Conservation (phyloP, 2,888 invertebrate species). For the Prenolepis imparis region DNA sequence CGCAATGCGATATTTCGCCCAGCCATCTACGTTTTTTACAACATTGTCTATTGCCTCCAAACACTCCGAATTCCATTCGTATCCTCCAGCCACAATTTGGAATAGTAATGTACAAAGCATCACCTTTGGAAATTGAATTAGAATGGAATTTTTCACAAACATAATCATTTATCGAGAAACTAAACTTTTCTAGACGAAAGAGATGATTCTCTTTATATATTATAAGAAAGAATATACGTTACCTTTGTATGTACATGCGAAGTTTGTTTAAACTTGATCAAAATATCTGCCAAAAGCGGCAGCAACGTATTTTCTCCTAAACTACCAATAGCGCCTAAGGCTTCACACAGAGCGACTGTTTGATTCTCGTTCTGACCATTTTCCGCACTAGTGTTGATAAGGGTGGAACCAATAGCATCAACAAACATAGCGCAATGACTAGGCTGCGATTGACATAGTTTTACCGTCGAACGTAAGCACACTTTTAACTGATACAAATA, state of each 20-base stretch:
- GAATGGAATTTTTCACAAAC: constrained; percentile 38
- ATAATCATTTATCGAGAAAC: constrained; percentile 3
- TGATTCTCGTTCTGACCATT: constrained; percentile 80
- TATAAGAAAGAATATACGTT: constrained; percentile 10
- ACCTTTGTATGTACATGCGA: constrained; percentile 85
- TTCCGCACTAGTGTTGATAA: constrained; percentile 80
- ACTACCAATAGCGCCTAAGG: constrained; percentile 92
- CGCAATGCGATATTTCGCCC: constrained; percentile 95
- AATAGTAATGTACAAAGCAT: constrained; percentile 94
- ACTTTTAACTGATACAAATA: constrained; percentile 89
- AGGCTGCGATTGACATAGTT: constrained; percentile 89
- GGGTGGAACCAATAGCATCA: constrained; percentile 88
- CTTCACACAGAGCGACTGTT: constrained; percentile 90
- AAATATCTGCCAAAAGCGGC: constrained; percentile 88
- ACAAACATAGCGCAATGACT: constrained; percentile 90
- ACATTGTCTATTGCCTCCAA: constrained; percentile 88
- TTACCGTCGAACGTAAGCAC: constrained; percentile 91
- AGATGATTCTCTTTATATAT: neutral
- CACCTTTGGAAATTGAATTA: constrained; percentile 84
- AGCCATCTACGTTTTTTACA: constrained; percentile 89
- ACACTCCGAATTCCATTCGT: constrained; percentile 89
- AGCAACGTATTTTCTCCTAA: constrained; percentile 87
- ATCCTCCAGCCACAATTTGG: constrained; percentile 92
- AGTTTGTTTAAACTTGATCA: constrained; percentile 86
- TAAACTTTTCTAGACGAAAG: neutral